These are phyloP conservation scores for Drosophila lutescens DNA, from an alignment of 2,888 invertebrate species.

Conservation along the genomic window DNA sequence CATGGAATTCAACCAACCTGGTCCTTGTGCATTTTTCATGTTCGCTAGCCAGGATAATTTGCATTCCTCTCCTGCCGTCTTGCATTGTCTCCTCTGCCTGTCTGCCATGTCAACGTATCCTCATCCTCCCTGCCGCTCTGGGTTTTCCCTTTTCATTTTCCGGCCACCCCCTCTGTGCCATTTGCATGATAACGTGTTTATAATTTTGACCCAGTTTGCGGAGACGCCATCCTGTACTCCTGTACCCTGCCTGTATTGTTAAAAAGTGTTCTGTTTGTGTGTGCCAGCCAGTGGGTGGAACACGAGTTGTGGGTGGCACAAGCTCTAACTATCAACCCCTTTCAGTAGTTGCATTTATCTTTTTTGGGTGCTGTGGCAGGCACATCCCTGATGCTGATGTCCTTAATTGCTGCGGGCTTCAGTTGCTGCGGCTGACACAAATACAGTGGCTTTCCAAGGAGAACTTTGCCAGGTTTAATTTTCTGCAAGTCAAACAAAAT, in stretches of 20 bases:
- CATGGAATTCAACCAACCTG: constrained; percentile 21
- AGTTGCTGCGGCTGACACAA: constrained; percentile 31
- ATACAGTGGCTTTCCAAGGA: constrained; percentile 1
- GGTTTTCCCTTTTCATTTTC: constrained; percentile 12
- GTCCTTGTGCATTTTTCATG: constrained; percentile 43
- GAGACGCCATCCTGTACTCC: constrained; percentile 35
- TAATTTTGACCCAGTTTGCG: constrained; percentile 76
- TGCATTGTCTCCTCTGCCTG: constrained; percentile 16
- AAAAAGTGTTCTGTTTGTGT: constrained; percentile 39
- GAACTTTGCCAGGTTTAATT: constrained; percentile 25
- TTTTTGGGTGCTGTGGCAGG: constrained; percentile 47
- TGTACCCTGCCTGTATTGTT: constrained; percentile 7
- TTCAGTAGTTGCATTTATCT: constrained; percentile 57
- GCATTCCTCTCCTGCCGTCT: constrained; percentile 48
- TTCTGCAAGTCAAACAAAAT: background rate
- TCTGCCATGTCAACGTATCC: constrained; percentile 9
- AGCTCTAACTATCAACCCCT: constrained; percentile 1
- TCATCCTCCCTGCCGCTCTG: background rate
- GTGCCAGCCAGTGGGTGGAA: constrained; percentile 20
- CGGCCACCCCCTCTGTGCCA: constrained; percentile 63
- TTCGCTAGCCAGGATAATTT: constrained; percentile 62
- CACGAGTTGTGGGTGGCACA: constrained; percentile 30
- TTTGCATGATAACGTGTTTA: constrained; percentile 80
- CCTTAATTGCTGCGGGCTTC: constrained; percentile 71
- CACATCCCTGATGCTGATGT: constrained; percentile 54